Evolutionary conservation across 2,113 vertebrate species (phyloP).

Genomic region (Semnornis frantzii): DNA sequence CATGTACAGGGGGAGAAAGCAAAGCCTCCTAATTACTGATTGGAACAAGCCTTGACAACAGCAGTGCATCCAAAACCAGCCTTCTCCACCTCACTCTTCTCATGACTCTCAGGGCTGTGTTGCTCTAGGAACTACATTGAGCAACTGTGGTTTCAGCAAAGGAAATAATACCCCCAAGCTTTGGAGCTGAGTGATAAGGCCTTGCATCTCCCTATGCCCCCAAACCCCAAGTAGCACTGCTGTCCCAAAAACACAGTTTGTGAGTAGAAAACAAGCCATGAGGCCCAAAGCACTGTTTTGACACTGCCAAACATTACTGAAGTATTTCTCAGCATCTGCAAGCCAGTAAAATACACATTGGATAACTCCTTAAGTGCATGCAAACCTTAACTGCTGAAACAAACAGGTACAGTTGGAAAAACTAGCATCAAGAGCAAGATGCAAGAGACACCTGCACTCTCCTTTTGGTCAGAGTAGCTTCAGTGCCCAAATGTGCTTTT

Average conservation of each 20-base stretch:
- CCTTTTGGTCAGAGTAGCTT: neutral
- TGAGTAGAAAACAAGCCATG: neutral
- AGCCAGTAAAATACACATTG: neutral
- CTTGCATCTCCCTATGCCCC: neutral
- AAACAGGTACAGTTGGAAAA: neutral
- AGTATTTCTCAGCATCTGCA: neutral
- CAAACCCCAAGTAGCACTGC: neutral
- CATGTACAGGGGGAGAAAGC: neutral
- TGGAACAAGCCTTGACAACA: neutral
- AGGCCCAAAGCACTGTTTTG: neutral
- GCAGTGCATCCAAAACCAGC: neutral
- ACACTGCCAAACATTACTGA: neutral
- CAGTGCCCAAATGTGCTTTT: neutral
- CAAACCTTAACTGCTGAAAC: neutral
- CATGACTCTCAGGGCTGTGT: neutral
- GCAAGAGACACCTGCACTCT: neutral
- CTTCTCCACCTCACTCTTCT: neutral
- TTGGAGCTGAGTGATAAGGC: neutral
- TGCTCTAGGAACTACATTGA: neutral
- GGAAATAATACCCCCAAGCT: neutral
- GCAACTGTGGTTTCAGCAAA: neutral
- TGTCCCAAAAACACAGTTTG: neutral
- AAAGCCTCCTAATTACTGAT: neutral
- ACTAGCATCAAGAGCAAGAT: neutral
- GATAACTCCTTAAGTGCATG: neutral